These are phyloP conservation scores for Malurus leucopterus DNA, from an alignment of 2,797 vertebrate genomes.

Conservation along the genomic window DNA sequence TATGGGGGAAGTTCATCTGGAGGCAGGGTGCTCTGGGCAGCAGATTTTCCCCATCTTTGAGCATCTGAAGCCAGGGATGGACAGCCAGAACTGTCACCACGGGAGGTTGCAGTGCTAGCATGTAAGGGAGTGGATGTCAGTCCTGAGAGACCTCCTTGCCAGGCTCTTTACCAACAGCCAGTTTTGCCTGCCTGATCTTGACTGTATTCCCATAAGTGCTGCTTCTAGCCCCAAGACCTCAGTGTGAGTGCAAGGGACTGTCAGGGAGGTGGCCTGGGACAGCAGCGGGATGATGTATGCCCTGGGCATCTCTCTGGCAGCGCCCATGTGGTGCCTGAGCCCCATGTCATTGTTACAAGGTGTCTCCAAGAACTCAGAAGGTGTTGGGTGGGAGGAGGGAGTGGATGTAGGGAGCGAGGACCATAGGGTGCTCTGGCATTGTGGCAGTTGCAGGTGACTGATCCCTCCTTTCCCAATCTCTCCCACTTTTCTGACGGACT, in stretches of 20 bases:
- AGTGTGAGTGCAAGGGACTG: neutral
- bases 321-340: rapidly evolving
- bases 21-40: neutral
- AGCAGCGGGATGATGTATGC: neutral
- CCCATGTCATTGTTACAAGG: rapidly evolving
- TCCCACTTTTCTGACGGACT: neutral
- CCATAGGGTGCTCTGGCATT: rapidly evolving
- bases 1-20: rapidly evolving
- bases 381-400: neutral
- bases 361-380: neutral
- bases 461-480: neutral
- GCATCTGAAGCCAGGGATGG: neutral
- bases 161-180: neutral
- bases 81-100: neutral
- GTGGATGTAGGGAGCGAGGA: neutral
- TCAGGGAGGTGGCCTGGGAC: neutral
- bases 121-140: neutral
- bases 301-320: neutral
- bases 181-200: neutral
- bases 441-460: neutral
- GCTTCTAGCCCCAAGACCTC: neutral
- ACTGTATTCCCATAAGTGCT: neutral
- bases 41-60: neutral
- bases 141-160: neutral
- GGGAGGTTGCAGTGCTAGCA: neutral